These are phyloP conservation scores for Erpornis zantholeuca DNA, from an alignment of 2,113 vertebrate species.

Conservation along the genomic window DNA sequence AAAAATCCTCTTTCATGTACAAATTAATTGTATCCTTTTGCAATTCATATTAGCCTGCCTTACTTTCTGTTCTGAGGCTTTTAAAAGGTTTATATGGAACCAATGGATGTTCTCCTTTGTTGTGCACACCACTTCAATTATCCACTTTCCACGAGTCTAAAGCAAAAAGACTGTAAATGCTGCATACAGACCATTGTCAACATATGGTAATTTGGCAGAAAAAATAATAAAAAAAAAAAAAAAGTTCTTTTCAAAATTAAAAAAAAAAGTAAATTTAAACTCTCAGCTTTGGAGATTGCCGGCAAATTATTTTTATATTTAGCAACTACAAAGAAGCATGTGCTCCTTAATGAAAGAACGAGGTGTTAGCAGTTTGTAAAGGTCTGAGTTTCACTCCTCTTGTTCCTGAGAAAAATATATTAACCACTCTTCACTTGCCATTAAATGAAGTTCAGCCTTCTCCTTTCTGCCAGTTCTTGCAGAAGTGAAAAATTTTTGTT, in stretches of 20 bases:
- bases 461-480: background rate
- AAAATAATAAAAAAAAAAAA: background rate
- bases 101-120: slow-evolving; percentile 51
- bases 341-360: background rate
- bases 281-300: background rate
- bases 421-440: fast-evolving
- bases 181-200: slow-evolving; percentile 2
- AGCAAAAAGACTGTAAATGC: background rate
- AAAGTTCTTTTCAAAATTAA: background rate
- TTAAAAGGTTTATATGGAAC: slow-evolving; percentile 50
- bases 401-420: background rate
- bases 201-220: background rate
- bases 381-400: background rate
- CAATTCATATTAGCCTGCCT: slow-evolving; percentile 60
- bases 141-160: background rate
- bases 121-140: slow-evolving; percentile 49
- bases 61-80: slow-evolving; percentile 19
- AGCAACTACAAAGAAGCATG: background rate
- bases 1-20: slow-evolving; percentile 68
- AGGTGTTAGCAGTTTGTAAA: background rate
- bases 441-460: background rate
- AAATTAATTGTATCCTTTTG: slow-evolving; percentile 76
- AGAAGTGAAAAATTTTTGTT: background rate
- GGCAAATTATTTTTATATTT: background rate
- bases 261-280: background rate